Base-by-base conservation (phyloP, 2,888 invertebrate species). In the Andrena flavipes region DNA sequence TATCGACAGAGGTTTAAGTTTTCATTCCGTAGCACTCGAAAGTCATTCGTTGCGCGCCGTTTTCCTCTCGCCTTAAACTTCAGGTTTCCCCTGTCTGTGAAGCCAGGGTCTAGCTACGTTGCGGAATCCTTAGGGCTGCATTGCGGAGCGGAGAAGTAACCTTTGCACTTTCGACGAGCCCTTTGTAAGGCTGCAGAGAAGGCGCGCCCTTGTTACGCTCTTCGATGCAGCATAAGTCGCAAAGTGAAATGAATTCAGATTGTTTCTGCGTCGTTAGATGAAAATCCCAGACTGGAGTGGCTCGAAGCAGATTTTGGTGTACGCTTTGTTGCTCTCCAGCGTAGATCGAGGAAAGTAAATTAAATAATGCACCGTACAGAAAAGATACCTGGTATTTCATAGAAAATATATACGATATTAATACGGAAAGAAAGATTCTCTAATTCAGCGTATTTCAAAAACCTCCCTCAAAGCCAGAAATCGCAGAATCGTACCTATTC, bases 41-140 rank as follows among this genome's bases (percentile, higher is more conserved):
- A 60, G 68, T 67, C 33, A 29, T 7, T 4, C 20, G 68, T 65
- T 80, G 63, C 69, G 13, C 30, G 23, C 16, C 26, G n/a, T n/a
- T 59, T 30, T 26, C 10, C 59, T 35, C 59, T 23, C 30, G 16
- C 54, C 23, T 69, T 23, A 65, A 74, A 65, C 29, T 62, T 76
- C 42, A 16, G 73, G 82, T 56, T 83, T 77, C 82, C 13, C 54
- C n/a, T 1, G 63, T 29, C 67, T 26, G 30, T 20, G 76, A 83
- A 83, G 70, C 73, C 77, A 42, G 42, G 62, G 73, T 78, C 76
- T 63, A 59, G 64, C 26, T 73, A 70, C 70, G 67, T 54, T 68
- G 35, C 13, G 70, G 81, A 87, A 84, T 69, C 84, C 86, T 80
- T 88, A 84, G 23, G 74, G 71, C 65, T 78, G 71, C 81, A 62